Conservation (phyloP, 2,888 invertebrate genomes). For the Mystacides longicornis region DNA sequence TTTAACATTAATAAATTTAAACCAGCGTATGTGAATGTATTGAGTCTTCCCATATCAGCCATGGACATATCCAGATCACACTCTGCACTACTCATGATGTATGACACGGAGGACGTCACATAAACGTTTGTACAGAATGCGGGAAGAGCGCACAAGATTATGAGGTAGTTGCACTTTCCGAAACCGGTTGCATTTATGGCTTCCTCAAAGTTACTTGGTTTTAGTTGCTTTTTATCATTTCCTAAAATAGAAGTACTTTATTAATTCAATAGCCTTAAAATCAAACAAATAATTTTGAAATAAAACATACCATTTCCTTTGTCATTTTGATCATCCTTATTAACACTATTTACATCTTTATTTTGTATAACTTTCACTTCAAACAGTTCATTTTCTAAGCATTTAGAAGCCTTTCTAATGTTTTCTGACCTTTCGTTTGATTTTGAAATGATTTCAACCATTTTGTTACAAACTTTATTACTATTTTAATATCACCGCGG, state of each 20-base stretch:
- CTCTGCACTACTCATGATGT: conserved; percentile 48
- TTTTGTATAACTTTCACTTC: not conserved
- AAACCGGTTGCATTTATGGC: conserved; percentile 58
- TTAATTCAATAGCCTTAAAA: not conserved
- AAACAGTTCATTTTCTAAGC: not conserved
- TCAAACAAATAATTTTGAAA: not conserved
- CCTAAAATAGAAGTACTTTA: too few species aligned
- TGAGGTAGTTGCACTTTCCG: conserved; percentile 46
- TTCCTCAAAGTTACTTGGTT: conserved; percentile 57
- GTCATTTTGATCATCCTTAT: not conserved
- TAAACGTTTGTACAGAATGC: conserved; percentile 47
- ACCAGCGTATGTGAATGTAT: conserved; percentile 51
- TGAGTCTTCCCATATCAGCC: conserved; percentile 49
- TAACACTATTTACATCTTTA: not conserved
- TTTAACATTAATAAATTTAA: not conserved
- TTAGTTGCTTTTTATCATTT: not conserved
- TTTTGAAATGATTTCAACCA: not conserved
- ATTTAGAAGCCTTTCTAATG: not conserved
- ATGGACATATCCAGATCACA: conserved; percentile 46
- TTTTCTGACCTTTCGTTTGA: not conserved
- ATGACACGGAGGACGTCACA: conserved; percentile 48
- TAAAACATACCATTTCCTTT: not conserved
- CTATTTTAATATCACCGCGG: too few species aligned
- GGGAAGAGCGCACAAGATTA: conserved; percentile 45
- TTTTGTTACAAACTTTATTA: too few species aligned